Evolutionary conservation across 23 tunicate species (phyloP).

Genomic region (Halocynthia aurantium): DNA sequence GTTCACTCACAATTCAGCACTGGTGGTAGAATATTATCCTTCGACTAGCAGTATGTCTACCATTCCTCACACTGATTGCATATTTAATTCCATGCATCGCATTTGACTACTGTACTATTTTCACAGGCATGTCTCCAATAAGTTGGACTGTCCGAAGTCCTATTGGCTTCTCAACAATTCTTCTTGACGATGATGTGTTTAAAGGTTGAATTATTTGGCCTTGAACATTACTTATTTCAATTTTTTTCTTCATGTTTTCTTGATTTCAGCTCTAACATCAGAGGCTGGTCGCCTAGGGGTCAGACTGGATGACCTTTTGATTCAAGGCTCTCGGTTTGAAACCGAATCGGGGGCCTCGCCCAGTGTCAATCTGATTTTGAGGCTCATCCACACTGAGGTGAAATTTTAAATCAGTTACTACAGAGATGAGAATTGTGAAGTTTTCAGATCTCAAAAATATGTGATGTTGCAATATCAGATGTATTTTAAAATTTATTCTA

Average conservation of each 20-base stretch:
- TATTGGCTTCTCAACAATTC: slow-evolving; percentile 59
- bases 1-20: slow-evolving; percentile 76
- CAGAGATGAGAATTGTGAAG: no score
- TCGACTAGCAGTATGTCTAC: slow-evolving; percentile 44
- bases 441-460: no score
- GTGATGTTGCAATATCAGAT: no score
- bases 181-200: slow-evolving; percentile 60
- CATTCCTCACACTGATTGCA: neutral
- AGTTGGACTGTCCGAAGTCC: slow-evolving; percentile 83
- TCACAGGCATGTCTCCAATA: slow-evolving; percentile 65
- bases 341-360: slow-evolving; percentile 44
- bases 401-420: neutral
- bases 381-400: slow-evolving; percentile 80
- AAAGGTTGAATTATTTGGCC: slow-evolving; percentile 26
- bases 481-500: no score
- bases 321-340: slow-evolving; percentile 45
- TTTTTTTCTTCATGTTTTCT: neutral
- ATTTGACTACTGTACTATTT: neutral
- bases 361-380: slow-evolving; percentile 36
- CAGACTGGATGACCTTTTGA: slow-evolving; percentile 55
- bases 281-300: slow-evolving; percentile 76
- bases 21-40: slow-evolving; percentile 77
- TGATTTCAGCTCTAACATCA: slow-evolving; percentile 48
- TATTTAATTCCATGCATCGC: neutral
- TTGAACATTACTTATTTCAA: neutral